Base-by-base conservation (phyloP, 2,113 vertebrate species). In the Montifringilla adamsi region DNA sequence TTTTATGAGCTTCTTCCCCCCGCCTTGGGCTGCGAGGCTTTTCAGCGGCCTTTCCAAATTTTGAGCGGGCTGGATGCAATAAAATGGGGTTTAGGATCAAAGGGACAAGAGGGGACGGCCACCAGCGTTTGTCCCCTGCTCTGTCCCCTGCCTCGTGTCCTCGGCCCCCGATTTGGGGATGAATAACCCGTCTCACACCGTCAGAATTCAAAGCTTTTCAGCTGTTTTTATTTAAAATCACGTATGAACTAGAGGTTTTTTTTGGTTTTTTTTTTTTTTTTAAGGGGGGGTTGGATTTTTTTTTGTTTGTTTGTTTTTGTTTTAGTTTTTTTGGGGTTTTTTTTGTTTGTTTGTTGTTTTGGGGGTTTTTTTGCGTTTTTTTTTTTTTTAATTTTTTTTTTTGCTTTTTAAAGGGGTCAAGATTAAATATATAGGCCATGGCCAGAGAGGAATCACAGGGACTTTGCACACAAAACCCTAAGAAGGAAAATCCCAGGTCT, bases 21-120 rank as follows among this genome's bases (percentile, higher is more conserved):
- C n/a, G n/a, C n/a, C 59, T 10, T 6, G 31, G 23, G 82, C 94
- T 39, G 73, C 89, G 14, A 10, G 80, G 88, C 89, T 92, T 93
- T 87, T 31, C 56, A 15, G 56, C 56, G 33, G 56, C 56, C 33
- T 10, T 58, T 3, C 77, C 28, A 53, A 83, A 60, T 90, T 81
- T 13, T 10, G 2, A 27, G 88, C 35, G 84, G 92, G 58, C n/a
- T 11, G 82, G 60, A 17, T 72, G 88, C 58, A 93, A 96, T 96
- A 87, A 97, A 97, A n/a, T 10, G 10, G 86, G 90, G 91, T 82
- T 96, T 95, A 95, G 87, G 10, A 97, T 96, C 87, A 97, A 96
- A 96, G 89, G 35, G 72, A 64, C 84, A 15, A 72, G 84, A 0
- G 43, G 72, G 41, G 53, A 26, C 43, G 0, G 35, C 62, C 60